Conservation (phyloP, 2,888 invertebrate genomes). For the Chydorus sphaericus region DNA sequence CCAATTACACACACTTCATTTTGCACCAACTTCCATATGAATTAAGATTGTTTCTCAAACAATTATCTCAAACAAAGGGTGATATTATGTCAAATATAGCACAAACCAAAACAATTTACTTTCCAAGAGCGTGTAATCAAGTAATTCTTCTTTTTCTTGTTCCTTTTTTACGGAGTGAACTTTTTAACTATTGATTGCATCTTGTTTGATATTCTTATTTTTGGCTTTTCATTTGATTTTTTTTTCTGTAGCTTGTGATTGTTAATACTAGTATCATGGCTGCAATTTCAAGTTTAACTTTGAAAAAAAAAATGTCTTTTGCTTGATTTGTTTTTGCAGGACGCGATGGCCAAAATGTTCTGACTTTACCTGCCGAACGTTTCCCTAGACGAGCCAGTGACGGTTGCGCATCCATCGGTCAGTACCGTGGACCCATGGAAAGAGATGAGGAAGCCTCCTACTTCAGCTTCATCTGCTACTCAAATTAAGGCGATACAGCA, state of each 20-base stretch:
- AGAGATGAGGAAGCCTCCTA: conserved; percentile 36
- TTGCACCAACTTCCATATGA: no score
- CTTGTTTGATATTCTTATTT: conserved; percentile 12
- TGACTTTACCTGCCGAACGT: conserved; percentile 45
- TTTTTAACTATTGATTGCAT: conserved; percentile 16
- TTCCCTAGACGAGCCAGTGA: conserved; percentile 83
- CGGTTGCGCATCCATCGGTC: conserved; percentile 36
- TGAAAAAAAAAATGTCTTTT: not conserved
- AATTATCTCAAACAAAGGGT: no score
- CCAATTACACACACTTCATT: no score
- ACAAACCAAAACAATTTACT: no score
- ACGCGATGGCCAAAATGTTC: conserved; percentile 25
- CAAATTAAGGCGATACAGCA: conserved; percentile 47
- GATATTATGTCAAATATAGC: no score
- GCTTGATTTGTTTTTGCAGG: no score
- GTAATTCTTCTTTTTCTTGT: conserved; percentile 21
- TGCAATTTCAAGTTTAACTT: not conserved
- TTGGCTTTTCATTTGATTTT: conserved; percentile 15
- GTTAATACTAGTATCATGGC: not conserved
- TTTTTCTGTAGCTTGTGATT: not conserved
- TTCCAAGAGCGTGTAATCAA: no score
- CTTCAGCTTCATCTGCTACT: conserved; percentile 35
- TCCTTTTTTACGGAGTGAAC: conserved; percentile 15
- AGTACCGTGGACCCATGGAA: conserved; percentile 28
- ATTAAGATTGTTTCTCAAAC: no score